Conservation (phyloP, 2,888 invertebrate genomes). For the Perdita meconis region DNA sequence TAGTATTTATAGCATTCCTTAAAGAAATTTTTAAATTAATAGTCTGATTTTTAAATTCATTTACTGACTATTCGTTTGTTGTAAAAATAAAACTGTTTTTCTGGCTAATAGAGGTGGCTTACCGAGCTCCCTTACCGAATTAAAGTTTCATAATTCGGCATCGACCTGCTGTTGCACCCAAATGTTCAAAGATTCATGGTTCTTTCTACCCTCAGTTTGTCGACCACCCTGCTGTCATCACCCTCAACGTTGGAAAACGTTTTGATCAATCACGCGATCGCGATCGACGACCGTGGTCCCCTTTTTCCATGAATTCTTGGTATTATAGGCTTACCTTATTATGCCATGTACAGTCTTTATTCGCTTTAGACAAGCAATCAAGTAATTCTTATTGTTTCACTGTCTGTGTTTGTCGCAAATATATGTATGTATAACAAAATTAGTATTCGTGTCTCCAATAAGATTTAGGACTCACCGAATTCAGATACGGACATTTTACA, state of each 20-base stretch:
- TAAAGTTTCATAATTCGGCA: constrained; percentile 58
- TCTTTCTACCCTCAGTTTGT: constrained; percentile 19
- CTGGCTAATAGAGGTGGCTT: constrained; percentile 26
- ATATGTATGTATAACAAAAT: too few relatives aligned
- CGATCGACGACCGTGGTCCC: constrained; percentile 39
- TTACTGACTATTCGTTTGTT: not conserved
- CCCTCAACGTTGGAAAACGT: constrained; percentile 29
- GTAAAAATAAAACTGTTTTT: constrained; percentile 11
- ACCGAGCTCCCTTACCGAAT: constrained; percentile 37
- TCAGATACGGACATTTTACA: too few relatives aligned
- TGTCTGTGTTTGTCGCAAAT: too few relatives aligned
- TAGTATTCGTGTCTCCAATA: too few relatives aligned
- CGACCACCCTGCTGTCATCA: constrained; percentile 52
- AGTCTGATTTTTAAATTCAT: not conserved
- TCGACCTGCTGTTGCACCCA: constrained; percentile 43
- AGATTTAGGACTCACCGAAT: too few relatives aligned
- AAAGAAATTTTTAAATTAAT: not conserved
- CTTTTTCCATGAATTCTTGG: constrained; percentile 15
- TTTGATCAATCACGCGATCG: constrained; percentile 47
- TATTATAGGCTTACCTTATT: too few relatives aligned
- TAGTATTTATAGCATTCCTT: too few relatives aligned
- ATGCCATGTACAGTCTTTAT: not conserved
- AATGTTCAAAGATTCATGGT: constrained; percentile 59
- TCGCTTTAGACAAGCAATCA: not conserved
- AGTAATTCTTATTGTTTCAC: constrained; percentile 6